Conservation (phyloP, 2,797 vertebrate genomes). For the Acanthurus tractus region DNA sequence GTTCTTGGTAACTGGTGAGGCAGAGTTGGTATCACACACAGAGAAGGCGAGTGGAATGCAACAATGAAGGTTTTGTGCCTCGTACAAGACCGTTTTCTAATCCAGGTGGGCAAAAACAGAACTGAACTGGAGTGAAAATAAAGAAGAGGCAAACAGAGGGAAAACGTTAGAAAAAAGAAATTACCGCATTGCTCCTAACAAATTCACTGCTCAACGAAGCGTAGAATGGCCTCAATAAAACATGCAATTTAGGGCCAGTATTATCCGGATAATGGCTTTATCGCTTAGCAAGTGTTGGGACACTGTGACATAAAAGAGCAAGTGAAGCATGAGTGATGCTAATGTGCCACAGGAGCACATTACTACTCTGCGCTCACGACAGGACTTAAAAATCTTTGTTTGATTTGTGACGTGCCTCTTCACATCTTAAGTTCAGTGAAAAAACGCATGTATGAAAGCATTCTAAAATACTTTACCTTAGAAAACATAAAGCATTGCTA, state of each 20-base stretch:
- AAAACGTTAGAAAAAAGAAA: constrained; percentile 47
- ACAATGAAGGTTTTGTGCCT: constrained; percentile 23
- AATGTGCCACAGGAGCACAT: constrained; percentile 85
- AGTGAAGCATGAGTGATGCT: constrained; percentile 68
- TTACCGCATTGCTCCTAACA: constrained; percentile 60
- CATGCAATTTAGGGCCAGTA: constrained; percentile 74
- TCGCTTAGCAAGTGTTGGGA: constrained; percentile 58
- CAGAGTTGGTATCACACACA: constrained; percentile 24
- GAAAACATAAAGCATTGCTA: background rate
- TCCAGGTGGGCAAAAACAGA: constrained; percentile 39
- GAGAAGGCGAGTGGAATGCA: constrained; percentile 28
- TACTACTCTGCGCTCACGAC: constrained; percentile 83
- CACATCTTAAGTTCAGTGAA: constrained; percentile 83
- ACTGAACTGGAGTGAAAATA: constrained; percentile 33
- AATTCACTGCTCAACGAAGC: constrained; percentile 79
- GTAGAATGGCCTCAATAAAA: constrained; percentile 80
- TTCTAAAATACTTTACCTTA: constrained; percentile 47
- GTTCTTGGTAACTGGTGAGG: constrained; percentile 18
- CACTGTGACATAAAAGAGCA: constrained; percentile 52
- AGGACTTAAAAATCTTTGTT: constrained; percentile 91
- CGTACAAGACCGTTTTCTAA: constrained; percentile 21
- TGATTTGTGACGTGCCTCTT: constrained; percentile 88
- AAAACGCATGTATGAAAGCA: constrained; percentile 61
- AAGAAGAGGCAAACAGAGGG: constrained; percentile 24
- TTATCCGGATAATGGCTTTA: constrained; percentile 77